These are phyloP conservation scores for Clarias pachynema DNA, from an alignment of 2,797 vertebrate species.

Conservation along the genomic window DNA sequence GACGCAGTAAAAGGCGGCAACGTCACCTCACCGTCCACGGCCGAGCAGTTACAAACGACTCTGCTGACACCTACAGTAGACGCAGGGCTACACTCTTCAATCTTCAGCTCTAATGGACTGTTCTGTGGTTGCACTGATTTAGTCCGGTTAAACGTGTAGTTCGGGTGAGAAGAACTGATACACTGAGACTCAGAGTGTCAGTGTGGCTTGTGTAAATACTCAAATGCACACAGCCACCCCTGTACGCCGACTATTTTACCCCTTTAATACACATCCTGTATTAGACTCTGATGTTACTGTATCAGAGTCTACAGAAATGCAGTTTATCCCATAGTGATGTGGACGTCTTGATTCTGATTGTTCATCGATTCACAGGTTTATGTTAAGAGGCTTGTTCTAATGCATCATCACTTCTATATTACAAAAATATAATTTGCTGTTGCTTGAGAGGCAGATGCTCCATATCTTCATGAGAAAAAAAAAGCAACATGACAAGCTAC, in stretches of 20 bases:
- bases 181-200: neutral
- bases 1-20: slow-evolving; percentile 41
- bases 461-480: too few species aligned
- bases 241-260: neutral
- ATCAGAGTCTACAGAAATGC: neutral
- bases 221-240: neutral
- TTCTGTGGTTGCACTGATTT: slow-evolving; percentile 3
- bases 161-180: neutral
- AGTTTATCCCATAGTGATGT: neutral
- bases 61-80: slow-evolving; percentile 78
- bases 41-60: slow-evolving; percentile 61
- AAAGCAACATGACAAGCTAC: neutral
- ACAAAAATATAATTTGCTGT: neutral
- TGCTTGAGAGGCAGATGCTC: neutral
- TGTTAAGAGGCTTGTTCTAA: slow-evolving; percentile 1
- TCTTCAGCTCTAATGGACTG: slow-evolving; percentile 24
- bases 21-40: slow-evolving; percentile 11
- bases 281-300: too few species aligned
- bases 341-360: neutral
- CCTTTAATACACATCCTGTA: neutral
- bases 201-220: neutral
- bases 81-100: slow-evolving; percentile 38
- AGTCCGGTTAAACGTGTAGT: neutral
- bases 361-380: neutral
- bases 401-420: neutral